Evolutionary conservation across 2,888 invertebrate genomes (phyloP).

Genomic region (Ceriagrion tenellum): DNA sequence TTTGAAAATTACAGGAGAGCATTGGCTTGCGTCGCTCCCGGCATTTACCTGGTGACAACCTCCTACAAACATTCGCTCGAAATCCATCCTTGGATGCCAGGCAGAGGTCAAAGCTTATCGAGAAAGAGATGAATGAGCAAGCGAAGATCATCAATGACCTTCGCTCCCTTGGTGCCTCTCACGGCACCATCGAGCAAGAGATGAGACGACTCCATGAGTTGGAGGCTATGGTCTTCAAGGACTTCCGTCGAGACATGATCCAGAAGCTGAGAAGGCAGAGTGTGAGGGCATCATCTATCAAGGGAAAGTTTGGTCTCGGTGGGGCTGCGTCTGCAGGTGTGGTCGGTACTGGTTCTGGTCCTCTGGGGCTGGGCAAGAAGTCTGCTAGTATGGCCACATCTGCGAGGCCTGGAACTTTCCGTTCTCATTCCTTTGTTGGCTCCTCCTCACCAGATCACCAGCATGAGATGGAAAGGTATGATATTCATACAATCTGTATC

Average conservation of each 20-base stretch:
- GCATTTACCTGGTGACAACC: slow-evolving; percentile 84
- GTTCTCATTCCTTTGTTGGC: slow-evolving; percentile 53
- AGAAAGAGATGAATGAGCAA: slow-evolving; percentile 98
- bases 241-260: slow-evolving; percentile 96
- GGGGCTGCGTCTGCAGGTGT: slow-evolving; percentile 69
- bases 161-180: slow-evolving; percentile 91
- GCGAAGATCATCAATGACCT: slow-evolving; percentile 97
- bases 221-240: slow-evolving; percentile 96
- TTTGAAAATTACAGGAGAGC: slow-evolving; percentile 81
- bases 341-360: slow-evolving; percentile 9
- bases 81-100: slow-evolving; percentile 81
- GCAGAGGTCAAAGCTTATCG: slow-evolving; percentile 94
- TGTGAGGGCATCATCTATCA: slow-evolving; percentile 87
- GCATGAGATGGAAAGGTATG: slow-evolving; percentile 54
- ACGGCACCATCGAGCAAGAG: slow-evolving; percentile 94
- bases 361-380: slow-evolving; percentile 30
- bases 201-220: slow-evolving; percentile 94
- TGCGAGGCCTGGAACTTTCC: slow-evolving; percentile 41
- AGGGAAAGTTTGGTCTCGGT: slow-evolving; percentile 87
- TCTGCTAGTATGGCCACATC: background rate
- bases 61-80: slow-evolving; percentile 75
- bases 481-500: background rate
- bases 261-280: slow-evolving; percentile 92
- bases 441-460: slow-evolving; percentile 57
- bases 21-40: slow-evolving; percentile 83